Evolutionary conservation across 2,113 vertebrate genomes (phyloP).

Genomic region (Dipodomys ordii): DNA sequence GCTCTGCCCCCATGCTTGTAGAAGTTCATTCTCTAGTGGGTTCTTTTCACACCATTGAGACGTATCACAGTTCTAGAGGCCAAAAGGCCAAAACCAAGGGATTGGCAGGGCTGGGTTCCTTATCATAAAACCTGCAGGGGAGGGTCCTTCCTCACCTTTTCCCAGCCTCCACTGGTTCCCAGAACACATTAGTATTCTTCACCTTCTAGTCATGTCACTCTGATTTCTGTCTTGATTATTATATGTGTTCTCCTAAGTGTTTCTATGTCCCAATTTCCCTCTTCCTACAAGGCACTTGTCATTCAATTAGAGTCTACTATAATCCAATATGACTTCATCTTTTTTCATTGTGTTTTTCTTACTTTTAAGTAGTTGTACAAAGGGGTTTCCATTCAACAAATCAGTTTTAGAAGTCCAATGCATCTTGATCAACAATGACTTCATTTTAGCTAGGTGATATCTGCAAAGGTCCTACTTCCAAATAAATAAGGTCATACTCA

Average conservation of each 20-base stretch:
- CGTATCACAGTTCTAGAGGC: not conserved
- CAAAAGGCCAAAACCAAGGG: not conserved
- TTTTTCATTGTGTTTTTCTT: too few species aligned
- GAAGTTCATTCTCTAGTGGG: not conserved
- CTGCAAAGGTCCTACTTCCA: not conserved
- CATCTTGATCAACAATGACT: not conserved
- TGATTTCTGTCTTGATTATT: not conserved
- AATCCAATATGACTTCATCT: not conserved
- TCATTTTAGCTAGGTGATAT: not conserved
- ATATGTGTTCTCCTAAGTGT: not conserved
- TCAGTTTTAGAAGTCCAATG: too few species aligned
- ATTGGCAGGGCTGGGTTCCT: not conserved
- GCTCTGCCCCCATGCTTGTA: not conserved
- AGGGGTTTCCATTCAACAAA: too few species aligned
- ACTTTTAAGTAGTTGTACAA: too few species aligned
- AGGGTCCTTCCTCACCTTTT: not conserved
- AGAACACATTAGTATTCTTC: not conserved
- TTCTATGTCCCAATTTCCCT: not conserved
- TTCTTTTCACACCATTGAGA: not conserved
- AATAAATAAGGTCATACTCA: not conserved
- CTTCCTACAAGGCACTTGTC: not conserved
- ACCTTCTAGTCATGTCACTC: not conserved
- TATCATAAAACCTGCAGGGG: not conserved
- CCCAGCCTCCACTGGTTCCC: not conserved
- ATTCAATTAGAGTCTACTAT: not conserved